These are phyloP conservation scores for Ictalurus punctatus DNA, from an alignment of 2,113 vertebrate genomes.

Conservation along the genomic window DNA sequence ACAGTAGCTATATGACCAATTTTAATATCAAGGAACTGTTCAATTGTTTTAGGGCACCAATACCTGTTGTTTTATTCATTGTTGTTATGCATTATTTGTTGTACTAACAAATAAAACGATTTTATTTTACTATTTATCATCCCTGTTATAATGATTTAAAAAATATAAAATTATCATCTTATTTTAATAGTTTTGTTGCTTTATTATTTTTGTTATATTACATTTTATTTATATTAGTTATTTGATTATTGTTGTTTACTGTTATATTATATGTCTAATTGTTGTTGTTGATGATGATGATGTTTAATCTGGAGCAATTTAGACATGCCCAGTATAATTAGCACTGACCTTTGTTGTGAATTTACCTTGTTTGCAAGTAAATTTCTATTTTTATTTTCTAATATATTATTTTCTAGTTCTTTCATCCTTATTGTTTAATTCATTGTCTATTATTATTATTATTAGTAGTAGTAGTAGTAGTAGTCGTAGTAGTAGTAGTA, in stretches of 20 bases:
- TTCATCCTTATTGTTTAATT: neutral
- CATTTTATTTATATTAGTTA: too few species aligned
- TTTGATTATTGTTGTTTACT: neutral
- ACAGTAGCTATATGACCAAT: neutral
- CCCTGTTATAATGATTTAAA: neutral
- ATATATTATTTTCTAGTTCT: neutral
- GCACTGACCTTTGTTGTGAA: neutral
- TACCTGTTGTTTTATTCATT: neutral
- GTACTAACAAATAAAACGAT: neutral
- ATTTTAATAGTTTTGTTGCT: neutral
- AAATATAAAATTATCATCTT: too few species aligned
- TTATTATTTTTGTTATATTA: too few species aligned
- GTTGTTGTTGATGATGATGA: neutral
- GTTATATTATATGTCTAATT: neutral
- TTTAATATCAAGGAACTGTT: neutral
- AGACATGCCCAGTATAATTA: neutral
- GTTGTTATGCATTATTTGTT: neutral
- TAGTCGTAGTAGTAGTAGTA: neutral
- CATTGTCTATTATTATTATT: neutral
- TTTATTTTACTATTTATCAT: neutral
- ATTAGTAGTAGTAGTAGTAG: neutral
- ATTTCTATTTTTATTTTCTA: neutral
- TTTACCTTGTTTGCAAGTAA: neutral
- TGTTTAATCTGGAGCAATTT: neutral
- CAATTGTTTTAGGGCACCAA: neutral